Conservation (phyloP, 2,797 vertebrate species). For the Crax fasciolata region DNA sequence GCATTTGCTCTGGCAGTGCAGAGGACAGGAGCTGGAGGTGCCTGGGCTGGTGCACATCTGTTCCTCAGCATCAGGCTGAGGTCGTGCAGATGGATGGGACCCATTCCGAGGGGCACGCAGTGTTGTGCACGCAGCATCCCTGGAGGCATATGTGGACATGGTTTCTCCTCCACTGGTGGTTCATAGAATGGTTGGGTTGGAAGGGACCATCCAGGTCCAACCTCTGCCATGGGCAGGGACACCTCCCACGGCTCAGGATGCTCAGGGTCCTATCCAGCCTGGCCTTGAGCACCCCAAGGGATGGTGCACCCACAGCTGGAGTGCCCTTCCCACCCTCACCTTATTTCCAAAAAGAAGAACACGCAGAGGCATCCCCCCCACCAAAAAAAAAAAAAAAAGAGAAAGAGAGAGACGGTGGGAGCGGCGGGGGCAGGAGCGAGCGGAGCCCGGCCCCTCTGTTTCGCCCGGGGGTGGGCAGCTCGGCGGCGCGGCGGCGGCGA, state of each 20-base stretch:
- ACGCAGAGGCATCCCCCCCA: not conserved
- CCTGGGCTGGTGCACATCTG: fast-evolving
- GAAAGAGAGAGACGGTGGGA: not conserved
- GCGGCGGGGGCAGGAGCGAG: not conserved
- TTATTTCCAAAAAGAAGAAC: not conserved
- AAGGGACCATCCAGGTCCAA: not conserved
- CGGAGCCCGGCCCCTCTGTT: not conserved
- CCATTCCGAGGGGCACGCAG: no score
- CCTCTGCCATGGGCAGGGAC: not conserved
- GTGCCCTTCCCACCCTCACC: not conserved
- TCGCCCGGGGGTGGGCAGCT: not conserved
- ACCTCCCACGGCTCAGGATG: not conserved
- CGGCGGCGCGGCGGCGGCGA: not conserved
- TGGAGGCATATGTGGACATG: not conserved
- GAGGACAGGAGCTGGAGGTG: not conserved
- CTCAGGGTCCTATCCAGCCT: not conserved
- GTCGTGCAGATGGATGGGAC: not conserved
- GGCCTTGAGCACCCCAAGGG: not conserved
- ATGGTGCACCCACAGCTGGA: not conserved
- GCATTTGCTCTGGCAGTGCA: fast-evolving
- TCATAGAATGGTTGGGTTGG: not conserved
- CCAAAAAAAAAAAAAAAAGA: not conserved
- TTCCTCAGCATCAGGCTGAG: fast-evolving
- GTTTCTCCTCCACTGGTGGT: not conserved
- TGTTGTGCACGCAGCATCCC: not conserved